Conservation (phyloP, 2,888 invertebrate species). For the Ochropacha duplaris region DNA sequence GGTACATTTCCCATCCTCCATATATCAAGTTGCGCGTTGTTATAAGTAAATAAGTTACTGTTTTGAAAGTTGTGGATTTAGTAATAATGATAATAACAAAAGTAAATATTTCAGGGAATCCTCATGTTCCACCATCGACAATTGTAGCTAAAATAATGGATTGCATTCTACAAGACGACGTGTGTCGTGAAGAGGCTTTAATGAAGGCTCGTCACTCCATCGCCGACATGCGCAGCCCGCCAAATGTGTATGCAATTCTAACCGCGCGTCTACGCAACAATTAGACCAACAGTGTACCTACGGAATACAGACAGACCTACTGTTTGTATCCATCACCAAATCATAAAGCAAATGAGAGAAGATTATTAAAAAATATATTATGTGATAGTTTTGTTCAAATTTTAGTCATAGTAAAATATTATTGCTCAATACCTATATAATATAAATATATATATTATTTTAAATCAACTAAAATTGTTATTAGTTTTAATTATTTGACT, state of each 20-base stretch:
- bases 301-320: too few relatives aligned
- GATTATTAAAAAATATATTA: background rate
- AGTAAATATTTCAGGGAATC: slow-evolving; percentile 83
- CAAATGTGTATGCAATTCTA: slow-evolving; percentile 54
- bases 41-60: too few relatives aligned
- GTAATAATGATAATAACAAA: background rate
- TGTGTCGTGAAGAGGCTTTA: slow-evolving; percentile 72
- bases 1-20: too few relatives aligned
- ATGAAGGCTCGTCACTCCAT: slow-evolving; percentile 72
- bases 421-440: too few relatives aligned
- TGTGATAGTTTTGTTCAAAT: background rate
- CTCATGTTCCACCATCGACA: slow-evolving; percentile 89
- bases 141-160: slow-evolving; percentile 93
- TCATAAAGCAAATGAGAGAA: background rate
- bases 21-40: too few relatives aligned
- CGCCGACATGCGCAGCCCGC: slow-evolving; percentile 67
- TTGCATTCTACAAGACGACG: slow-evolving; percentile 84
- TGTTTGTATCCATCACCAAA: slow-evolving; percentile 8
- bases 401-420: background rate
- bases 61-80: too few relatives aligned
- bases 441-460: background rate
- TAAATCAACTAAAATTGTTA: background rate
- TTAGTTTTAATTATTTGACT: background rate
- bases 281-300: slow-evolving; percentile 18
- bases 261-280: slow-evolving; percentile 46